phyloP scores from a whole-genome alignment of 2,113 vertebrate species.

The Solenodon paradoxus region DNA sequence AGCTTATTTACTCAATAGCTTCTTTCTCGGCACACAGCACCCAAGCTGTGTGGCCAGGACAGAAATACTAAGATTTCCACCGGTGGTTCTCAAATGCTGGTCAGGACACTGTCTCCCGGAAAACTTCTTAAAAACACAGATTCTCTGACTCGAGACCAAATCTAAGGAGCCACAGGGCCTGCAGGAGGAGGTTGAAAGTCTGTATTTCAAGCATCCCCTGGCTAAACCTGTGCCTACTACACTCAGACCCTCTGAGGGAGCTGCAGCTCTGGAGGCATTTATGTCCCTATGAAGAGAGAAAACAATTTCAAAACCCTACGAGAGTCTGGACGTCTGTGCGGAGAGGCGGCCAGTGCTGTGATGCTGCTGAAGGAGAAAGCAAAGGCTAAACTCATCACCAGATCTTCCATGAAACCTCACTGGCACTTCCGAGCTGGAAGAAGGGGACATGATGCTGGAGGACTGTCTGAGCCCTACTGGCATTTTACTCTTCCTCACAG shows the following conservation, averaged over 20 bases:
- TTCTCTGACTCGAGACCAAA: not conserved
- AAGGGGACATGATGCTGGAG: not conserved
- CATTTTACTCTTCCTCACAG: not conserved
- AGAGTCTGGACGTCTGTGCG: not conserved
- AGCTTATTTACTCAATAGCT: not conserved
- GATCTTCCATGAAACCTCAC: not conserved
- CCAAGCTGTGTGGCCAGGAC: not conserved
- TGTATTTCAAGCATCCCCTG: not conserved
- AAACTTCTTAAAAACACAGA: not conserved
- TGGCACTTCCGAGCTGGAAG: not conserved
- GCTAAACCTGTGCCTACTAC: not conserved
- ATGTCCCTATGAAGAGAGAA: not conserved
- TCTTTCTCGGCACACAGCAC: not conserved
- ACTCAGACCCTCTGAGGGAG: not conserved
- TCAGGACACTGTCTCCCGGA: not conserved
- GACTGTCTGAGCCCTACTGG: not conserved
- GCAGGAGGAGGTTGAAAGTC: not conserved
- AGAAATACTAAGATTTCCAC: not conserved
- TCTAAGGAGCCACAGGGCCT: not conserved
- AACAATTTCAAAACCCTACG: not conserved
- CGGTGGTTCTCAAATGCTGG: not conserved
- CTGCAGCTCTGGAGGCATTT: not conserved
- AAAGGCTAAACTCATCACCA: not conserved
- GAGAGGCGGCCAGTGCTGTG: not conserved
- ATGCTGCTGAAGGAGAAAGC: not conserved